A percentile compares a stretch with the other conserved stretches of the same genome.
Conservation (phyloP, 2,797 vertebrate species). For the Mycteria americana region DNA sequence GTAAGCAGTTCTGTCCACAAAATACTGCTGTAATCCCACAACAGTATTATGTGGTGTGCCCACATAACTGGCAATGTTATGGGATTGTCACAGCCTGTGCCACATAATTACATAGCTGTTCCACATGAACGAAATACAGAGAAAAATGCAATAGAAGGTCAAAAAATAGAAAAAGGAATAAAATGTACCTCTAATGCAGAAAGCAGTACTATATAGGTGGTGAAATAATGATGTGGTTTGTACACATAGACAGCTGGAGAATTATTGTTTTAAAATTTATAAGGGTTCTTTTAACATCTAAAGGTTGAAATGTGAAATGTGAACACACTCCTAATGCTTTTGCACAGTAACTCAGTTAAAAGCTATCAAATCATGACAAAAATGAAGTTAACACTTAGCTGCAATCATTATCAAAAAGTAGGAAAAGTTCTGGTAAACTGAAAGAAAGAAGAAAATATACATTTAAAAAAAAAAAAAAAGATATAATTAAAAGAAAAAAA, state of each 20-base stretch:
- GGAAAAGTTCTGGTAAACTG: neutral
- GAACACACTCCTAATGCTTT: neutral
- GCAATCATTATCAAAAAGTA: neutral
- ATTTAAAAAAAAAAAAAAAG: neutral
- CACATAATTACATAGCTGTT: constrained; percentile 32
- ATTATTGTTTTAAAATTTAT: constrained; percentile 2
- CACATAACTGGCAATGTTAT: constrained; percentile 5
- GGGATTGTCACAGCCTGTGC: constrained; percentile 21
- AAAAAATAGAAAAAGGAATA: constrained; percentile 9
- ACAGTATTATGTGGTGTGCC: constrained; percentile 29
- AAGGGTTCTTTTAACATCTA: neutral
- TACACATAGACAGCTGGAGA: neutral
- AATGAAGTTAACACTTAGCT: neutral
- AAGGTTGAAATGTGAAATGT: neutral
- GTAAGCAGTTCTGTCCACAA: constrained; percentile 9
- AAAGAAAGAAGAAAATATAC: neutral
- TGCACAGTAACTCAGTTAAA: neutral
- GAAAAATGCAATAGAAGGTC: neutral
- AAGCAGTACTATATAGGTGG: neutral
- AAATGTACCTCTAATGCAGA: neutral
- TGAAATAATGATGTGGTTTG: neutral
- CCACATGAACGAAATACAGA: neutral
- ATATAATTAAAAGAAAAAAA: neutral
- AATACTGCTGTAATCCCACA: constrained; percentile 9
- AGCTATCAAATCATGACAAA: neutral